These are phyloP conservation scores for Oenanthe melanoleuca DNA, from an alignment of 2,113 vertebrate genomes.

Conservation along the genomic window DNA sequence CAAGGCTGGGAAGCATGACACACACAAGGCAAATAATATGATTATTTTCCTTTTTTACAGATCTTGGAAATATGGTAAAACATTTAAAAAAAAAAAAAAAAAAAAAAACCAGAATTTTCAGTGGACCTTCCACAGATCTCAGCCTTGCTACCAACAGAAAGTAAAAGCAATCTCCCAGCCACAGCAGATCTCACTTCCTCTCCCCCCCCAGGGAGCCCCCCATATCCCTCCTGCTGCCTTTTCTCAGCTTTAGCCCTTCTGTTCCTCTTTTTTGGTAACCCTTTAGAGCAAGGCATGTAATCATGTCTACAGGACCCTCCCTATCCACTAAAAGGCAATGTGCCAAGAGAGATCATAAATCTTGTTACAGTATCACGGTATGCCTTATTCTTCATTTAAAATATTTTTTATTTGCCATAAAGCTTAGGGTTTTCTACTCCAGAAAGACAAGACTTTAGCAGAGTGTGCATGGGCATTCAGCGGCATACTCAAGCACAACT, in stretches of 20 bases:
- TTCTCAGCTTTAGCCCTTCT: not conserved
- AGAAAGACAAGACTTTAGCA: not conserved
- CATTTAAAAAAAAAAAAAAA: too few species aligned
- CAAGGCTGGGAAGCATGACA: not conserved
- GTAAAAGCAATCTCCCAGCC: not conserved
- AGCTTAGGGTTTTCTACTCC: not conserved
- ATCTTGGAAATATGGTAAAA: not conserved
- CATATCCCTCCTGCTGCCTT: not conserved
- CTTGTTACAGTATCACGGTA: not conserved
- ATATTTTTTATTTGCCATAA: not conserved
- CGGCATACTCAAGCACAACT: not conserved
- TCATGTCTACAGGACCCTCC: not conserved
- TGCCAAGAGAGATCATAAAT: not conserved
- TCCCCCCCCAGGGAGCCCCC: not conserved
- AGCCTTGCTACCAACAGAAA: not conserved
- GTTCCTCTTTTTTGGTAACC: not conserved
- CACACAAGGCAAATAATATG: not conserved
- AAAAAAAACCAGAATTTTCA: rapidly evolving
- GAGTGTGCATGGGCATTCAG: not conserved
- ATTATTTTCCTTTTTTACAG: not conserved
- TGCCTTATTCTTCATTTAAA: not conserved
- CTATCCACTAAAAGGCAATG: not conserved
- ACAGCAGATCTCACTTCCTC: conserved; percentile 20
- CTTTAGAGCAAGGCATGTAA: not conserved
- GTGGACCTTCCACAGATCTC: not conserved